phyloP scores from a whole-genome alignment of 2,113 vertebrate species.

The Struthio camelus region DNA sequence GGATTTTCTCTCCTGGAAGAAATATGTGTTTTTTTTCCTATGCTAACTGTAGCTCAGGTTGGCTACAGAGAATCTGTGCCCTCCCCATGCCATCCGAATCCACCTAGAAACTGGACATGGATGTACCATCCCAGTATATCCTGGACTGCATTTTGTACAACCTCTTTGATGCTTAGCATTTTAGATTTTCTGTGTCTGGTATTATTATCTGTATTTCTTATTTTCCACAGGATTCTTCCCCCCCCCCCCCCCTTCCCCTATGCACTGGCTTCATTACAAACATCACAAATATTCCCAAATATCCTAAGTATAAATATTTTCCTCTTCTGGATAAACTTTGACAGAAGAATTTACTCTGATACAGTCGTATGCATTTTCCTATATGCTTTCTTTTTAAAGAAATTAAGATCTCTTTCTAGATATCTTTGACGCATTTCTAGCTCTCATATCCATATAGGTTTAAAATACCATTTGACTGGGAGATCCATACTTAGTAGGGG shows the following conservation, averaged over 20 bases:
- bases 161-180: background rate
- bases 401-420: background rate
- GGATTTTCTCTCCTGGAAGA: background rate
- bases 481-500: background rate
- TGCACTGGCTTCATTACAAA: background rate
- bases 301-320: background rate
- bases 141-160: background rate
- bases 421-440: background rate
- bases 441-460: background rate
- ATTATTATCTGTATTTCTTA: background rate
- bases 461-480: background rate
- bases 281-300: background rate
- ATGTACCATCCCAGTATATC: background rate
- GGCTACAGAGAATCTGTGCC: background rate
- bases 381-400: background rate
- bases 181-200: background rate
- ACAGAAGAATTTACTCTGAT: background rate
- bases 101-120: accelerated
- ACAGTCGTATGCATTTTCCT: background rate
- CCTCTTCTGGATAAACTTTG: background rate
- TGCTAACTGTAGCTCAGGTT: background rate
- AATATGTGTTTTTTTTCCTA: background rate
- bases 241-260: no score
- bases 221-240: background rate
- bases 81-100: background rate